Conservation (phyloP, 2,797 vertebrate genomes). For the Sphenodon punctatus region DNA sequence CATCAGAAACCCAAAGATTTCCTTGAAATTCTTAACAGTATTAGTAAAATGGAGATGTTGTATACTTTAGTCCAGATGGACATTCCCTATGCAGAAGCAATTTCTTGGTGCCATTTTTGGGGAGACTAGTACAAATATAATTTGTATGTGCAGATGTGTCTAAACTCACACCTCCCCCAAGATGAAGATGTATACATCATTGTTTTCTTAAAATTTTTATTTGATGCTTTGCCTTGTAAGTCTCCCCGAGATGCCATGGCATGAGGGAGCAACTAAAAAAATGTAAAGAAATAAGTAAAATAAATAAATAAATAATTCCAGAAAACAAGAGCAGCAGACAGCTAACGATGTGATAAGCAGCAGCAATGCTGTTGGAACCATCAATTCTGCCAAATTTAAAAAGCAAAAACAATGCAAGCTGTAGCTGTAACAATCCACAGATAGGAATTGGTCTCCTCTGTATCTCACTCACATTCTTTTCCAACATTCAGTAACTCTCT, state of each 20-base stretch:
- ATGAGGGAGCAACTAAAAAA: too few relatives aligned
- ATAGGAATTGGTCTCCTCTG: not conserved
- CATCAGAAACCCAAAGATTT: not conserved
- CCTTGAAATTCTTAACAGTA: not conserved
- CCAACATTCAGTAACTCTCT: not conserved
- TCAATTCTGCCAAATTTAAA: not conserved
- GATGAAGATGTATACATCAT: too few relatives aligned
- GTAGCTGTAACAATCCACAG: not conserved
- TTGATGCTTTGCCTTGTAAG: too few relatives aligned
- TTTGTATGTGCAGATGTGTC: not conserved
- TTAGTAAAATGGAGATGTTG: not conserved
- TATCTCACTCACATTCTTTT: not conserved
- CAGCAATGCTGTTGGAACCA: not conserved
- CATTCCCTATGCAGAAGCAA: fast-evolving
- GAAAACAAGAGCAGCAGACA: not conserved
- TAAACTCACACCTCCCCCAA: fast-evolving
- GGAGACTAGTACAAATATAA: not conserved
- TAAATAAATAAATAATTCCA: too few relatives aligned
- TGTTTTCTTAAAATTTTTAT: too few relatives aligned
- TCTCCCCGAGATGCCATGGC: too few relatives aligned
- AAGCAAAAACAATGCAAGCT: not conserved
- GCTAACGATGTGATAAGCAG: not conserved
- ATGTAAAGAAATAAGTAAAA: too few relatives aligned
- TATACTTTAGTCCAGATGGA: not conserved
- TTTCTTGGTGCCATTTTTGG: constrained; percentile 3